Evolutionary conservation across 2,888 invertebrate genomes (phyloP).

Genomic region (Hoplodrina ambigua): DNA sequence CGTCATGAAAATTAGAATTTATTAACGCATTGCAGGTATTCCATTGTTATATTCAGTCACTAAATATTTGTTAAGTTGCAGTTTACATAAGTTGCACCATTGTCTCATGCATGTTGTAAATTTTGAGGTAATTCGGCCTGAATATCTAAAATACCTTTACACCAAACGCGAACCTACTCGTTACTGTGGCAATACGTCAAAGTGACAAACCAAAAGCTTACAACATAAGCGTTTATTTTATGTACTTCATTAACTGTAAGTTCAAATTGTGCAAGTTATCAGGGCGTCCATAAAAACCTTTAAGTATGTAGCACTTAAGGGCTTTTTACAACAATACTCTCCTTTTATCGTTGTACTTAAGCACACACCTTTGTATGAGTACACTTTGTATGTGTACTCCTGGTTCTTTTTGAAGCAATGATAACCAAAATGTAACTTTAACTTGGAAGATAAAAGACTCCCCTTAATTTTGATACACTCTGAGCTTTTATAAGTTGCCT

Average conservation of each 20-base stretch:
- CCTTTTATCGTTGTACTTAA: constrained; percentile 51
- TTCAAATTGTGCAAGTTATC: constrained; percentile 47
- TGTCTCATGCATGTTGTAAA: constrained; percentile 50
- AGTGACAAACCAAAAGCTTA: constrained; percentile 19
- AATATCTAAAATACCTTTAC: constrained; percentile 48
- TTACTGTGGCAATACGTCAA: constrained; percentile 20
- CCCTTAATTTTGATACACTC: not conserved
- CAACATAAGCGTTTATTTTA: constrained; percentile 23
- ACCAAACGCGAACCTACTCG: constrained; percentile 18
- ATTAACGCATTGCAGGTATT: constrained; percentile 34
- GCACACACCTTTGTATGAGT: constrained; percentile 16
- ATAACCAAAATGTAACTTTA: not conserved
- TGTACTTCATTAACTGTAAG: constrained; percentile 28
- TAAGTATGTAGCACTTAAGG: constrained; percentile 44
- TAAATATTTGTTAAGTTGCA: constrained; percentile 25
- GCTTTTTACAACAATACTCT: constrained; percentile 53
- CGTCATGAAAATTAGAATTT: constrained; percentile 40
- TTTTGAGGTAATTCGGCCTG: constrained; percentile 54
- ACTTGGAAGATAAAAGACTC: not conserved
- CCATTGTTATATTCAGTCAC: constrained; percentile 30
- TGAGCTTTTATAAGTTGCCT: not conserved
- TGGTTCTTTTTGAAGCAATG: not conserved
- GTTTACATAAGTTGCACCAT: constrained; percentile 36
- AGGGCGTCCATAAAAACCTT: constrained; percentile 34
- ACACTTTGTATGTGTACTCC: not conserved